Evolutionary conservation across 2,113 vertebrate genomes (phyloP), one percentile per base, ranked within the genome.

Genomic region (Condylura cristata): DNA sequence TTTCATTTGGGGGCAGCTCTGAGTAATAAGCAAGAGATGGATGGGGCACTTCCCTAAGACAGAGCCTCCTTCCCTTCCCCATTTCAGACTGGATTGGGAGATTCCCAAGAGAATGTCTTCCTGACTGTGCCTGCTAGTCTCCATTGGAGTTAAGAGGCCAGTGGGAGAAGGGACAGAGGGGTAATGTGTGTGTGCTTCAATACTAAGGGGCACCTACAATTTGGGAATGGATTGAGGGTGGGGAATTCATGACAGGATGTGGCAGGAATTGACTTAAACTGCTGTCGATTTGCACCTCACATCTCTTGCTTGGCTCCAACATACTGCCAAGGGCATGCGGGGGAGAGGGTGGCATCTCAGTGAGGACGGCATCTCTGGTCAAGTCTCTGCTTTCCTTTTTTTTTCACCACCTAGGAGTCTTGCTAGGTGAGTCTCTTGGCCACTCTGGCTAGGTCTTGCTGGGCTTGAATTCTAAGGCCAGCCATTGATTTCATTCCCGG

Each of bases 401-500:
- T 32, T 56, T 46, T 6, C 13, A 37, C 2, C 26, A 94, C 39
- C 41, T n/a, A 66, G 75, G 71, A 61, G 63, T 83, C 41, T 93
- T 74, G 95, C 3, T 66, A 51, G 78, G 86, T 85, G 93, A 96
- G 96, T 65, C 92, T 60, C 89, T 91, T 71, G 61, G 1, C 84
- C 84, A 86, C 66, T 60, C 75, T 20, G 78, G 1, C 14, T 28
- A 75, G 86, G 78, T 85, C 89, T 44, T 70, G 58, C 92, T 95
- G 37, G 63, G 75, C 60, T 41, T 93, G 26, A 51, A 60, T 91
- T 96, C 89, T 75, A 70, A 78, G 88, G 94, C 95, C 96, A 94
- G 95, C 91, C 96, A 97, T 97, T 94, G 97, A 98, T 98, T 96
- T 96, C 93, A 96, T 97, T 98, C 95, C 96, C 85, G 41, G 91